Evolutionary conservation across 2,113 vertebrate genomes (phyloP).

Genomic region (Salminus brasiliensis): DNA sequence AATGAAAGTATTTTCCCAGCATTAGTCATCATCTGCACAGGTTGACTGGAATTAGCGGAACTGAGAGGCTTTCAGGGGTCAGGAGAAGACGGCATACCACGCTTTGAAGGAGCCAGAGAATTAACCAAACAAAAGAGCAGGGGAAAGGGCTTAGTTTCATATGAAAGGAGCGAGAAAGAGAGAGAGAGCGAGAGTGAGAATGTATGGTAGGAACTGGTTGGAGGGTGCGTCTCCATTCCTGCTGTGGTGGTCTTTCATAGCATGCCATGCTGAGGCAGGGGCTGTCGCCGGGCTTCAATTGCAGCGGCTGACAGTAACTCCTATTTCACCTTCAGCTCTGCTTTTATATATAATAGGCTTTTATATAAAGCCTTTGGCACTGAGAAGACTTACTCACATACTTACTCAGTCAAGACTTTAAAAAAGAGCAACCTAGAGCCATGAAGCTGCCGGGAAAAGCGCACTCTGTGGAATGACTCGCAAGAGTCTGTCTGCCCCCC

Average conservation of each 20-base stretch:
- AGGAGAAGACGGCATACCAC: slow-evolving; percentile 4
- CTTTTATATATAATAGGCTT: slow-evolving; percentile 40
- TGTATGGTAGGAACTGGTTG: slow-evolving; percentile 26
- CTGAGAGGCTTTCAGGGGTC: neutral
- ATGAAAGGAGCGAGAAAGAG: slow-evolving; percentile 8
- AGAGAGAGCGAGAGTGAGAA: slow-evolving; percentile 10
- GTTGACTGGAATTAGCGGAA: neutral
- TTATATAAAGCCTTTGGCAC: slow-evolving; percentile 35
- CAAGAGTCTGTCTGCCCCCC: neutral
- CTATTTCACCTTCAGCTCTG: slow-evolving; percentile 39
- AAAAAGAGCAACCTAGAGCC: slow-evolving; percentile 16
- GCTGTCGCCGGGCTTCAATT: slow-evolving; percentile 38
- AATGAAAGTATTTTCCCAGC: slow-evolving; percentile 4
- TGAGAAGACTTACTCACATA: slow-evolving; percentile 30
- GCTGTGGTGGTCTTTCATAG: slow-evolving; percentile 42
- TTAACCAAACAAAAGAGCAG: slow-evolving; percentile 18
- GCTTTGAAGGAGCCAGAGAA: slow-evolving; percentile 16
- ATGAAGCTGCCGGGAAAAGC: neutral
- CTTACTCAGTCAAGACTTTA: slow-evolving; percentile 31
- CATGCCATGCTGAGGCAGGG: slow-evolving; percentile 37
- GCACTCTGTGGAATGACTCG: slow-evolving; percentile 14
- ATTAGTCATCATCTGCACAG: neutral
- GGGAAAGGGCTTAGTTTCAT: slow-evolving; percentile 6
- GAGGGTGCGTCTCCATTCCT: slow-evolving; percentile 34
- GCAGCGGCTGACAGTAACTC: slow-evolving; percentile 36